phyloP scores from a whole-genome alignment of 2,888 invertebrate species.

The Vesta saturnalis region DNA sequence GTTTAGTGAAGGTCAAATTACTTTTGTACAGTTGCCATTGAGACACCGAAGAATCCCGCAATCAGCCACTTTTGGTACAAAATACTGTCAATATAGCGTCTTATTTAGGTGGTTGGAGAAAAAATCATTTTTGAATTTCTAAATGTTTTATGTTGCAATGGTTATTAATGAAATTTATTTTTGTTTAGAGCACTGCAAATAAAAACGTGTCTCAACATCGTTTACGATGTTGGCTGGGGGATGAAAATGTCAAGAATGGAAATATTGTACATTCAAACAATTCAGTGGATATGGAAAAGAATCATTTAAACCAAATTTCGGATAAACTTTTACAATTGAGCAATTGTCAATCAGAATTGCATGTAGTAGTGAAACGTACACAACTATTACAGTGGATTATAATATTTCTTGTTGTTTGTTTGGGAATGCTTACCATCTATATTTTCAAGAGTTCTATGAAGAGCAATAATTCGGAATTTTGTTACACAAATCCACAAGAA shows the following conservation, averaged over 20 bases:
- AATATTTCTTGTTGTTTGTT: constrained; percentile 61
- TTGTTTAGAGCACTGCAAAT: constrained; percentile 52
- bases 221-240: constrained; percentile 72
- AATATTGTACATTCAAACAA: constrained; percentile 41
- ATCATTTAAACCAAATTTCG: constrained; percentile 51
- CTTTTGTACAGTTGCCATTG: too few relatives aligned
- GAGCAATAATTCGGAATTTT: constrained; percentile 35
- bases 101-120: too few relatives aligned
- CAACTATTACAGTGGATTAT: constrained; percentile 65
- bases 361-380: constrained; percentile 63
- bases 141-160: too few relatives aligned
- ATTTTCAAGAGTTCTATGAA: constrained; percentile 59
- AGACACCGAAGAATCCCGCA: too few relatives aligned
- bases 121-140: too few relatives aligned
- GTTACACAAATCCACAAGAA: constrained; percentile 37
- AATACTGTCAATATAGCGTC: too few relatives aligned
- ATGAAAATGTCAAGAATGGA: constrained; percentile 55
- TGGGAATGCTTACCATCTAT: constrained; percentile 61
- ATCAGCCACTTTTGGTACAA: too few relatives aligned
- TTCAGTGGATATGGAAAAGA: constrained; percentile 42
- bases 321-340: constrained; percentile 58
- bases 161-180: too few relatives aligned
- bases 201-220: constrained; percentile 74
- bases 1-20: too few relatives aligned
- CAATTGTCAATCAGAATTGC: constrained; percentile 62